Evolutionary conservation across 2,113 vertebrate genomes (phyloP), one percentile per base, ranked within the genome.

Genomic region (Octodon degus): DNA sequence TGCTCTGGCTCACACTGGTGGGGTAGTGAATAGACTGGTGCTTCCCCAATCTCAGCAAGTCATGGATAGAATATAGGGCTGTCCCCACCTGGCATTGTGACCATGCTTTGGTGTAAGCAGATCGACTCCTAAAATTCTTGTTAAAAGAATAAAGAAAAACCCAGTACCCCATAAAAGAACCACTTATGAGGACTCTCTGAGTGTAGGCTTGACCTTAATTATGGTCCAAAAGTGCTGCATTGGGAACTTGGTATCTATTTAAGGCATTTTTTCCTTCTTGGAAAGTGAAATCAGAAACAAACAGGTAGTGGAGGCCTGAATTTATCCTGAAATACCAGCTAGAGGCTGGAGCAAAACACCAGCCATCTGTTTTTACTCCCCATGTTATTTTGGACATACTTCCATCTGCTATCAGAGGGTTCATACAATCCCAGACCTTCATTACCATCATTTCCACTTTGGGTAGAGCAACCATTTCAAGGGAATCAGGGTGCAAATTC

Each of bases 321-420:
- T 82, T 68, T 53, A 70, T 84, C 40, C 47, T 60, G 47, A 85
- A 96, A 94, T 58, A 7, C 53, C 76, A 86, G 86, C 67, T 22
- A 87, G 24, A 74, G 34, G 58, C 58, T 17, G 86, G 20, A 89
- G 82, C 25, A 62, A 11, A 24, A 27, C n/a, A 13, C 65, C 25
- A 25, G 27, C 67, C 81, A 80, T 63, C 43, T 85, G 37, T 62
- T 79, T 79, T 85, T 17, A 43, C 34, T 50, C 16, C 40, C 43
- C 37, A 24, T 16, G 74, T 43, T 40, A 16, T 65, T 92, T 53
- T 65, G 84, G 27, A 90, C 50, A 53, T 10, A 22, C 43, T 84
- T 93, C 53, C 34, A 8, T 83, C 87, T 93, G 24, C 53, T 70
- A 40, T 77, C 76, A 58, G 16, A 63, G 25, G 53, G 16, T 77